A percentile compares a stretch with the other conserved stretches of the same genome.
phyloP scores from a whole-genome alignment of 2,888 invertebrate genomes.

The Petrolisthes cinctipes region DNA sequence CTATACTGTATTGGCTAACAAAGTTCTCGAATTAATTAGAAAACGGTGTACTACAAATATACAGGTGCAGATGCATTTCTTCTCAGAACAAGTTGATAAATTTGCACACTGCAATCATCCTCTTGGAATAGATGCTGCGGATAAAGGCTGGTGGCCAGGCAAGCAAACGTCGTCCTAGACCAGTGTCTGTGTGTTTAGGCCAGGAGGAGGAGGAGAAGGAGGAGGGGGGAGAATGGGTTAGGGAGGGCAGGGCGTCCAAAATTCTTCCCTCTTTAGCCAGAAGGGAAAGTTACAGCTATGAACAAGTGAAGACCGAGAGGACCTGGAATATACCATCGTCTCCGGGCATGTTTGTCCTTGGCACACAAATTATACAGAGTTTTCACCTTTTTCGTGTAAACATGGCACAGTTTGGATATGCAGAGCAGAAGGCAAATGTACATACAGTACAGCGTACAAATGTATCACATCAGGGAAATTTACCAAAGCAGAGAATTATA shows the following conservation, averaged over 20 bases:
- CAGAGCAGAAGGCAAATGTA: not conserved
- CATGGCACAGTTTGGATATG: constrained; percentile 13
- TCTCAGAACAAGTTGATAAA: not conserved
- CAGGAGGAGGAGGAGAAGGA: constrained; percentile 36
- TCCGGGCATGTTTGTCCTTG: constrained; percentile 30
- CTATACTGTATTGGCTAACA: too few species aligned
- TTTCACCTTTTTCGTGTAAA: constrained; percentile 48
- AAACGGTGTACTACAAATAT: too few species aligned
- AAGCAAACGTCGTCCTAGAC: constrained; percentile 36
- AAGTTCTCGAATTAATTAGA: too few species aligned
- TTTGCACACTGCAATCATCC: not conserved
- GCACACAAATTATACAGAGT: constrained; percentile 43
- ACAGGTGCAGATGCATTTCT: too few species aligned
- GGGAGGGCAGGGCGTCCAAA: not conserved
- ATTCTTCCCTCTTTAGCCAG: not conserved
- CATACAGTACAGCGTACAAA: not conserved
- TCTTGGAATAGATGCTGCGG: constrained; percentile 52
- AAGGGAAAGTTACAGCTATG: constrained; percentile 39
- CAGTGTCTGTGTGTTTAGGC: constrained; percentile 50
- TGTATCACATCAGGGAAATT: not conserved
- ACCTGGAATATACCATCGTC: constrained; percentile 16
- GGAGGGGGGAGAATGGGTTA: not conserved
- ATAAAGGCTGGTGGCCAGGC: constrained; percentile 36
- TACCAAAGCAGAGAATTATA: not conserved
- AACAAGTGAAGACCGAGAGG: constrained; percentile 21